These are phyloP conservation scores for Forbesichthys agassizii DNA, from an alignment of 2,113 vertebrate species.

Conservation along the genomic window DNA sequence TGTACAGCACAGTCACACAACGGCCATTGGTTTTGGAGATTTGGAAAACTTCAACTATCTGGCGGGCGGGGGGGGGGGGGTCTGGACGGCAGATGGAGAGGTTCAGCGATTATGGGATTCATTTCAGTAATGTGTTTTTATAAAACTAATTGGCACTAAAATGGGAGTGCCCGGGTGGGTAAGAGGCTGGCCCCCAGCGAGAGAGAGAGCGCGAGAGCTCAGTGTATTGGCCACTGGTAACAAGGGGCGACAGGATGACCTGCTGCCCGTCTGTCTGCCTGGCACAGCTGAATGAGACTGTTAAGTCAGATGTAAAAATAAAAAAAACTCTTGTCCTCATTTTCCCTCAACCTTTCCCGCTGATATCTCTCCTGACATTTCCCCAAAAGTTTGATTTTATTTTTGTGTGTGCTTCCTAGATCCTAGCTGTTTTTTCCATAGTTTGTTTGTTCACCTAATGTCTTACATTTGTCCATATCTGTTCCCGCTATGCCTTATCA, in stretches of 20 bases:
- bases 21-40: neutral
- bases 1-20: conserved; percentile 8
- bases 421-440: neutral
- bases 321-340: neutral
- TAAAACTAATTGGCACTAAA: conserved; percentile 57
- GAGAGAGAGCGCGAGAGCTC: neutral
- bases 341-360: neutral
- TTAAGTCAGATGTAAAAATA: conserved; percentile 17
- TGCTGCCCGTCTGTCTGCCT: conserved; percentile 12
- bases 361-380: neutral
- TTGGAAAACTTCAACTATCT: conserved; percentile 13
- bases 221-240: conserved; percentile 14
- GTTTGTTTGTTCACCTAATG: neutral
- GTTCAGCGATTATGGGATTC: conserved; percentile 70
- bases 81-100: conserved; percentile 67
- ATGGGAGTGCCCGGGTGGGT: conserved; percentile 2
- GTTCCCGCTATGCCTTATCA: conserved; percentile 5
- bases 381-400: neutral
- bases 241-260: conserved; percentile 1
- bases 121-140: conserved; percentile 60
- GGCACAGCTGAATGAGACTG: conserved; percentile 20
- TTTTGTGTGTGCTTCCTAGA: neutral
- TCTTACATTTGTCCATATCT: neutral
- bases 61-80: conserved; percentile 2
- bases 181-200: neutral